Conservation (phyloP, 2,113 vertebrate genomes). For the Odontophorus gujanensis region DNA sequence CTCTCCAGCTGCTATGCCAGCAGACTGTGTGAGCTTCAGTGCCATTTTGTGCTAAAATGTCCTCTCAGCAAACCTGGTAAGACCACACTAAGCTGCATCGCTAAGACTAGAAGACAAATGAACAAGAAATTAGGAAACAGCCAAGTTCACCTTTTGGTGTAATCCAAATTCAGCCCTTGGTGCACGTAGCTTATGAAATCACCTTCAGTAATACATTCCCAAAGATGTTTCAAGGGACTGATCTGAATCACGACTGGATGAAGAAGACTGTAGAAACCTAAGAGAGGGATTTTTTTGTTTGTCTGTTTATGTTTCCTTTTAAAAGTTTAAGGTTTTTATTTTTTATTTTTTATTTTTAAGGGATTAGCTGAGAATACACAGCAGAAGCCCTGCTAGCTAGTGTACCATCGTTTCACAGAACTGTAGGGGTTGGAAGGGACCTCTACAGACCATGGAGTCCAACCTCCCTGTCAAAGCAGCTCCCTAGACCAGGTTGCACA, state of each 20-base stretch:
- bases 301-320: background rate
- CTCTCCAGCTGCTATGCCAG: background rate
- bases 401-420: background rate
- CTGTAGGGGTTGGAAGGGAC: too few relatives aligned
- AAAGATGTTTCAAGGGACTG: conserved; percentile 5
- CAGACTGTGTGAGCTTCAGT: background rate
- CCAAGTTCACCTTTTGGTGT: background rate
- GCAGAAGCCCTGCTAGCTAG: accelerated
- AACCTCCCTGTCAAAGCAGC: too few relatives aligned
- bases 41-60: background rate
- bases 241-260: background rate
- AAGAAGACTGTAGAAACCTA: background rate
- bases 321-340: background rate
- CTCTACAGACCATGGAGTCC: too few relatives aligned
- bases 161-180: background rate
- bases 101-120: background rate
- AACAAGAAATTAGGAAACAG: background rate
- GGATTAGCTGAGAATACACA: background rate
- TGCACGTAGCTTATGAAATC: background rate
- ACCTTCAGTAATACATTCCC: background rate
- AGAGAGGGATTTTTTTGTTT: background rate
- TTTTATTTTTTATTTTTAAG: background rate
- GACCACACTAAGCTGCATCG: background rate
- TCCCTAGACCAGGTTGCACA: too few relatives aligned
- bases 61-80: background rate